Conservation (phyloP, 2,797 vertebrate species). For the Meriones psammophilus region DNA sequence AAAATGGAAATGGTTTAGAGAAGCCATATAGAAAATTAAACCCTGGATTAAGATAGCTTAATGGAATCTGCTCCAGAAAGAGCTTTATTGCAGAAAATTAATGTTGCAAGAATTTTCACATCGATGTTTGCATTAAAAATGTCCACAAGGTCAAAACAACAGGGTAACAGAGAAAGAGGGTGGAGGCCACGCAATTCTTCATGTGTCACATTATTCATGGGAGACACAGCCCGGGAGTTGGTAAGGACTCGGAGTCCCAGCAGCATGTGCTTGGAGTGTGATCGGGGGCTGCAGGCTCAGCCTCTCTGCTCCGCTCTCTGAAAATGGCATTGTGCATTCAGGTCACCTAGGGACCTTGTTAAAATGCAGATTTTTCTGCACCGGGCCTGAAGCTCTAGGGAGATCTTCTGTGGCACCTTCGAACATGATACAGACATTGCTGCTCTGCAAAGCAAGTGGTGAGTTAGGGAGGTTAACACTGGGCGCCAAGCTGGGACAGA, state of each 20-base stretch:
- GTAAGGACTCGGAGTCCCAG: fast-evolving
- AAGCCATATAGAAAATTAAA: constrained; percentile 74
- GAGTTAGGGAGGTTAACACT: fast-evolving
- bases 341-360: not conserved
- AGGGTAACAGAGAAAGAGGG: not conserved
- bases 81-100: constrained; percentile 68
- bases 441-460: not conserved
- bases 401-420: not conserved
- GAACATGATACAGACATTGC: not conserved
- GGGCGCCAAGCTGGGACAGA: not conserved
- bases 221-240: not conserved
- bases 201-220: not conserved
- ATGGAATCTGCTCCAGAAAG: constrained; percentile 74
- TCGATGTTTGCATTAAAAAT: not conserved
- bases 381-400: not conserved
- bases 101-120: constrained; percentile 44
- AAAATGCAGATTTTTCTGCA: constrained; percentile 24
- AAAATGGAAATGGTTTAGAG: constrained; percentile 65
- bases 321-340: not conserved
- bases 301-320: not conserved
- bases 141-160: not conserved
- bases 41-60: constrained; percentile 72
- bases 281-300: not conserved
- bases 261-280: fast-evolving
- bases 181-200: not conserved